Evolutionary conservation across 2,888 invertebrate species (phyloP).

Genomic region (Frankliniella intonsa): DNA sequence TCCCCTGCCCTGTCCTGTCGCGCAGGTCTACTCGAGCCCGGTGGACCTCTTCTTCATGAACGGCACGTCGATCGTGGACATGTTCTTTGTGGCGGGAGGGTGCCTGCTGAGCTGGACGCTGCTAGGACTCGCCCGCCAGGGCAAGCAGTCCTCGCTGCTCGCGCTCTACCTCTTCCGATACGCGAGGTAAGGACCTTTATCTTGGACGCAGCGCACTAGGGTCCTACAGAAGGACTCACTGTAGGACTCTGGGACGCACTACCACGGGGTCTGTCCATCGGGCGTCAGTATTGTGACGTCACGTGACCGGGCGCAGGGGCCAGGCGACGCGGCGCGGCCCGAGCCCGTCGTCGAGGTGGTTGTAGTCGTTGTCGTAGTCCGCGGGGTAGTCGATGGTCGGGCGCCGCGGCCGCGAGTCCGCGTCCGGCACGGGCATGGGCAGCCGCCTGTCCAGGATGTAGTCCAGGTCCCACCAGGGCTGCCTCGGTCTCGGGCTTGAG

Average conservation of each 20-base stretch:
- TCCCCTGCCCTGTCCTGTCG: neutral
- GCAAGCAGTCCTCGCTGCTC: neutral
- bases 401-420: neutral
- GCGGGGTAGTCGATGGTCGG: conserved; percentile 1
- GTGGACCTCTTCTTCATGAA: neutral
- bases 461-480: neutral
- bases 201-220: too few relatives aligned
- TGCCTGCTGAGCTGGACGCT: neutral
- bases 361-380: conserved; percentile 7
- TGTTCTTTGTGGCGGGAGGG: conserved; percentile 7
- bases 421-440: too few relatives aligned
- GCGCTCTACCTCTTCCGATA: neutral
- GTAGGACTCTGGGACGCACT: too few relatives aligned
- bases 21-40: neutral
- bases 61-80: neutral
- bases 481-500: neutral
- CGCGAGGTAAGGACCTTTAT: neutral
- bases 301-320: neutral
- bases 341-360: neutral
- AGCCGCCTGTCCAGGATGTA: too few relatives aligned
- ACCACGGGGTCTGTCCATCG: too few relatives aligned
- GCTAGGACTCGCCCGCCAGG: neutral
- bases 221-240: too few relatives aligned
- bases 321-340: neutral
- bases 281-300: neutral